A percentile compares a stretch with the other conserved stretches of the same genome.
These are phyloP conservation scores for Bombus superbus DNA, from an alignment of 1,140 invertebrate genomes.

Conservation along the genomic window DNA sequence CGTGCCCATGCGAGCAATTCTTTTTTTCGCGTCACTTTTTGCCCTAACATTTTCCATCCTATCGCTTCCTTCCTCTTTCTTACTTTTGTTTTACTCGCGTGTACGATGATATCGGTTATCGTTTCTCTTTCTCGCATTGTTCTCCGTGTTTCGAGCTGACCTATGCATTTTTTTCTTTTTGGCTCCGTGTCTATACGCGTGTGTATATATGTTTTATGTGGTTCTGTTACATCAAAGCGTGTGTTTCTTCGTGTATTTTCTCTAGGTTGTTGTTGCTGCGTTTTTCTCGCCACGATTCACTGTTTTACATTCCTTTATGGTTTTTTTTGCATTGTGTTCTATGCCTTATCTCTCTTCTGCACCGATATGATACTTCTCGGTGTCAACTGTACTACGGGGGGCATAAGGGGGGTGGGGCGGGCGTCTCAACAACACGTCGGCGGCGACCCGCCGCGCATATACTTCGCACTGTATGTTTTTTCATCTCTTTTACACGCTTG, in stretches of 20 bases:
- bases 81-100: background rate
- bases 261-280: conserved; percentile 1
- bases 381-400: conserved; percentile 33
- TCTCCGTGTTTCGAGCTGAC: background rate
- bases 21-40: conserved; percentile 19
- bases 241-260: background rate
- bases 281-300: conserved; percentile 9
- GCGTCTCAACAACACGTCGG: conserved; percentile 77
- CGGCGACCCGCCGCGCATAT: conserved; percentile 70
- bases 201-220: conserved; percentile 32
- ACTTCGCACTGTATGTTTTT: conserved; percentile 8
- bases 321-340: background rate
- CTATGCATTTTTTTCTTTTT: background rate
- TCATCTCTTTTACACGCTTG: conserved; percentile 61
- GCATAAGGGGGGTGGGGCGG: conserved; percentile 63
- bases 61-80: background rate
- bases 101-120: background rate
- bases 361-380: conserved; percentile 37
- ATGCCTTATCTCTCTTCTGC: conserved; percentile 30
- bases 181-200: background rate
- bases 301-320: background rate
- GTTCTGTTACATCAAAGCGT: conserved; percentile 36
- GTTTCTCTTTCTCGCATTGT: background rate
- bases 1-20: conserved; percentile 25
- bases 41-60: background rate